phyloP scores from a whole-genome alignment of 2,797 vertebrate genomes.

The Sebastiscus tertius region DNA sequence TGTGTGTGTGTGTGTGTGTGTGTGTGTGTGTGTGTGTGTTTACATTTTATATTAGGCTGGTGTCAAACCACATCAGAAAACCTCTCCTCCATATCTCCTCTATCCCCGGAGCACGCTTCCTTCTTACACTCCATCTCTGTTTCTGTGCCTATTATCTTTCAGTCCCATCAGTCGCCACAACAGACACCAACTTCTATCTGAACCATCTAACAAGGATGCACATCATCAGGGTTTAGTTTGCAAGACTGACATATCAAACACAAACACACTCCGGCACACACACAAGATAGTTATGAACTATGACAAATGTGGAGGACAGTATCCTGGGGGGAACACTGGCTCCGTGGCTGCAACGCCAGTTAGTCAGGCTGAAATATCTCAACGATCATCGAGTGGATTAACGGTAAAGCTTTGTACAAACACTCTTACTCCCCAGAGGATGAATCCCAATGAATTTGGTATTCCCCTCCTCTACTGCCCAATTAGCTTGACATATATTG shows the following conservation, averaged over 20 bases:
- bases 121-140: not conserved
- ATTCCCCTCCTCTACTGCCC: not conserved
- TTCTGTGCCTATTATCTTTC: constrained; percentile 17
- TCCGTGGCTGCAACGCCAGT: not conserved
- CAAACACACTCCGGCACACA: not conserved
- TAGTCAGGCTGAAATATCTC: not conserved
- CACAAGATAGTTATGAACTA: not conserved
- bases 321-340: not conserved
- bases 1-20: no score
- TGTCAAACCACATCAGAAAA: constrained; percentile 47
- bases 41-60: constrained; percentile 42
- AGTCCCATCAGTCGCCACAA: not conserved
- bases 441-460: not conserved
- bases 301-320: not conserved
- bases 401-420: not conserved
- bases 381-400: not conserved
- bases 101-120: constrained; percentile 11
- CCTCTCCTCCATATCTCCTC: constrained; percentile 7
- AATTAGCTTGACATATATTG: not conserved
- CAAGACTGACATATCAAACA: not conserved
- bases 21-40: constrained; percentile 3
- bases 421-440: not conserved
- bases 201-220: not conserved
- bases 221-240: not conserved
- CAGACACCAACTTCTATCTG: constrained; percentile 1